Evolutionary conservation across 1,140 invertebrate genomes (phyloP), one percentile per base, ranked within the genome.

Genomic region (Heliconius nattereri): DNA sequence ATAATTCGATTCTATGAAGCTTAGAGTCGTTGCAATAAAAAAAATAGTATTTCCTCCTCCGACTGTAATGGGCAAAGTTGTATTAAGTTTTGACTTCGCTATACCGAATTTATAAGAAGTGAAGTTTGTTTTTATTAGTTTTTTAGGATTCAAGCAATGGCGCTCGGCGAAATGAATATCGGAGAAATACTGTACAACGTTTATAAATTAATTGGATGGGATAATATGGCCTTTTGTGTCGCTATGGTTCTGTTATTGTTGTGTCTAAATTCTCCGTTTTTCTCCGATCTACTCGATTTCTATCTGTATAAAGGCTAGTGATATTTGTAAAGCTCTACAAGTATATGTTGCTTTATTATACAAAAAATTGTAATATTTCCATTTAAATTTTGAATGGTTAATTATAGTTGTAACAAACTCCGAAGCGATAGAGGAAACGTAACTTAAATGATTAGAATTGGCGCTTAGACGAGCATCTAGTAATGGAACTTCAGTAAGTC

Each of bases 51-150:
- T 77, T 76, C 29, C 71, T 70, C 52, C 23, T 23, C 40, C 29
- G 79, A 49, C 79, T 52, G 79, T 23, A 80, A 80, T 80, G 75
- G 71, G 52, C 79, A 72, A 80, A 80, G 75, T 80, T 80, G 75
- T 80, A 80, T 80, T 80, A 80, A 80, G 75, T 76, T 80, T 72
- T 76, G 73, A 80, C 79, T 76, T 35, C 54, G 79, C 75, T 73
- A 80, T 73, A 72, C 79, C 73, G 70, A 80, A 80, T 80, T 80
- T 80, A 76, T 76, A 80, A 75, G 78, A 76, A 80, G 32, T 54
- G 23, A 76, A 73, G 37, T 76, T 80, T 76, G 79, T 80, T 76
- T 80, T 72, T 80, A 80, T 80, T 80, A 76, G 74, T 80, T 80
- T 76, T 19, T 73, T 70, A 73, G 74, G 40, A 35, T 71, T 70